Base-by-base conservation (phyloP, 1,140 invertebrate genomes). In the Lysiphlebus fabarum region DNA sequence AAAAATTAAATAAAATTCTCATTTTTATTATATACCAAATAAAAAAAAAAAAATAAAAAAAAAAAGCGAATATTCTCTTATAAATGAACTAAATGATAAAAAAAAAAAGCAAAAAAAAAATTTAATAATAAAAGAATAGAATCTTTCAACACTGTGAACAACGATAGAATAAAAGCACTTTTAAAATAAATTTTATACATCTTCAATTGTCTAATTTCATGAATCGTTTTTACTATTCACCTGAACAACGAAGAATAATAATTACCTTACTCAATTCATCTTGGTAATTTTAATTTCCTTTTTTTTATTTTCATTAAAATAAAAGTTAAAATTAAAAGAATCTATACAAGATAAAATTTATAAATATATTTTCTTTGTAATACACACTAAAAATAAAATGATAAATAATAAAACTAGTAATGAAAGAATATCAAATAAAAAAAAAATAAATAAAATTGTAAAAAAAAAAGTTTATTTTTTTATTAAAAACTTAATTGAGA, bases 1-100 rank as follows among this genome's bases (percentile, higher is more conserved):
- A 51, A 33, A 51, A 50, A 40, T n/a, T n/a, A 49, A 40, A 44
- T 37, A 57, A 57, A 47, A 57, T 57, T 47, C 56, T 57, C 56
- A 49, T 50, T 49, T 37, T 57, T 45, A 14, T 11, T 41, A n/a
- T 50, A 36, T 41, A 49, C 48, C 40, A 38, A 36, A 61, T 45
- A 56, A 61, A 48, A 17, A 12, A 56, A 54, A 43, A 17, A 9
- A 26, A 53, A 17, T 17, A 56, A 41, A 4, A 41, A 38, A n/a
- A 50, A 14, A 17, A n/a, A n/a, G n/a, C n/a, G 12, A 51, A 51
- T 51, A 51, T 51, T 11, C n/a, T 37, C 14, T 51, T 51, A 51
- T 38, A 37, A n/a, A 51, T 10, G 5, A n/a, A 48, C 9, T n/a
- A 2, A 9, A 14, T 2, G 17, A 8, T 4, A 26, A 26, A 26